phyloP scores from a whole-genome alignment of 92 coral and sea anemone genomes.

The Meandrina meandrites region DNA sequence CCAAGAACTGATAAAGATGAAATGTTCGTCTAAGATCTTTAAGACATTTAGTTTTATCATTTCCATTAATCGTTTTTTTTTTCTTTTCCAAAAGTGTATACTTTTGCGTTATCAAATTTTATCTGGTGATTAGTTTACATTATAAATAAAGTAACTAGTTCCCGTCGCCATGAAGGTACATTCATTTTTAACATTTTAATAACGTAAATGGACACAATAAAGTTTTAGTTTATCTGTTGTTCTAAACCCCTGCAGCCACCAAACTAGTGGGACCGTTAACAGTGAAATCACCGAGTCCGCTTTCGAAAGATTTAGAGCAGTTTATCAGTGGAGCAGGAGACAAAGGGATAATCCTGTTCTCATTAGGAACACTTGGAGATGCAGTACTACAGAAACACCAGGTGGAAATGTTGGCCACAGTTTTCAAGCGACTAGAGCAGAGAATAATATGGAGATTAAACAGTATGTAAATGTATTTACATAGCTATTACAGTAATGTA shows the following conservation, averaged over 20 bases:
- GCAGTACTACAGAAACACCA: slow-evolving; percentile 16
- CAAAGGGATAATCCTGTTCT: slow-evolving; percentile 41
- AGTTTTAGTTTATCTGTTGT: background rate
- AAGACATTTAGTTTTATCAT: too few species aligned
- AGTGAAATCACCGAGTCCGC: slow-evolving; percentile 26
- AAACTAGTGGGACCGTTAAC: slow-evolving; percentile 47
- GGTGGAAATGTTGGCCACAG: slow-evolving; percentile 27
- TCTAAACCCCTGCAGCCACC: slow-evolving; percentile 13
- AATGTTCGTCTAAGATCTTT: too few species aligned
- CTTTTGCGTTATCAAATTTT: too few species aligned
- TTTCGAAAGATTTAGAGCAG: slow-evolving; percentile 24
- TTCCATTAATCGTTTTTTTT: too few species aligned
- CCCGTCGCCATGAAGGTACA: too few species aligned
- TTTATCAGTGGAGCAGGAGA: slow-evolving; percentile 46
- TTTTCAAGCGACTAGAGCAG: slow-evolving; percentile 46
- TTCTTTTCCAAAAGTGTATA: too few species aligned
- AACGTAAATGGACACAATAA: too few species aligned
- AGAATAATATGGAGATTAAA: slow-evolving; percentile 46
- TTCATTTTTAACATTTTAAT: too few species aligned
- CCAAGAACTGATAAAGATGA: too few species aligned
- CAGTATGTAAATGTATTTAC: background rate
- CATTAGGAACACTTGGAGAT: slow-evolving; percentile 47
- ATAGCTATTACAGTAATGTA: too few species aligned
- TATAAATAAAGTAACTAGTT: too few species aligned
- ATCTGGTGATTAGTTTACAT: too few species aligned